These are phyloP conservation scores for Phoxinus phoxinus DNA, from an alignment of 2,113 vertebrate genomes.

Conservation along the genomic window DNA sequence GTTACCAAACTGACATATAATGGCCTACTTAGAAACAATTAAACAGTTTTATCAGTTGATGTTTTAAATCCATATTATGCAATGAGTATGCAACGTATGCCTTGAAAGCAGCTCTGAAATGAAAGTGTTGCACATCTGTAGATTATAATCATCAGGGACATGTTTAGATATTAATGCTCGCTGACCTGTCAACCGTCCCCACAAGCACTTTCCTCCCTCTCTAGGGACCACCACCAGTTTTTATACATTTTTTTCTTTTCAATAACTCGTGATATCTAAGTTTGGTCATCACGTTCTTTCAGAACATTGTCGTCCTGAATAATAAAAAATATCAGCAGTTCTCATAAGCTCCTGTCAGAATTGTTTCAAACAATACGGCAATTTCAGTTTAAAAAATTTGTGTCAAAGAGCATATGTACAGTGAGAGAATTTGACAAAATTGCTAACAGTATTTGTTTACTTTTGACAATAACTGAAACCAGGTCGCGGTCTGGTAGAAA, in stretches of 20 bases:
- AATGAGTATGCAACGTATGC: not conserved
- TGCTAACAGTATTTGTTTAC: slow-evolving; percentile 23
- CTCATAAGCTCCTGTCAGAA: not conserved
- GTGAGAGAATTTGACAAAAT: not conserved
- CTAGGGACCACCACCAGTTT: not conserved
- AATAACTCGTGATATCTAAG: not conserved
- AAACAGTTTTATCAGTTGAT: not conserved
- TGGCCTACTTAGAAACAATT: not conserved
- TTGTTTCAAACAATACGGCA: not conserved
- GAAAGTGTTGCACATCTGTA: slow-evolving; percentile 9
- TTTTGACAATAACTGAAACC: slow-evolving; percentile 38
- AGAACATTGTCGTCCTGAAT: not conserved
- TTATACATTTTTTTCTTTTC: not conserved
- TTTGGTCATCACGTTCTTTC: not conserved
- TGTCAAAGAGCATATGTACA: not conserved
- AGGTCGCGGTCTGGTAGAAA: slow-evolving; percentile 19
- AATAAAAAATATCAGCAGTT: not conserved
- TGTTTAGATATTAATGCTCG: not conserved
- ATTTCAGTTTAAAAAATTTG: not conserved
- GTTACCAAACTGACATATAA: not conserved
- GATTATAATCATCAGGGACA: not conserved
- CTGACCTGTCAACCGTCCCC: slow-evolving; percentile 24
- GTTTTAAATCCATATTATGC: not conserved
- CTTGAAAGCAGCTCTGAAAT: slow-evolving; percentile 1
- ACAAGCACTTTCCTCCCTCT: slow-evolving; percentile 3